Evolutionary conservation across 2,797 vertebrate species (phyloP).

Genomic region (Epinephelus malabaricus): DNA sequence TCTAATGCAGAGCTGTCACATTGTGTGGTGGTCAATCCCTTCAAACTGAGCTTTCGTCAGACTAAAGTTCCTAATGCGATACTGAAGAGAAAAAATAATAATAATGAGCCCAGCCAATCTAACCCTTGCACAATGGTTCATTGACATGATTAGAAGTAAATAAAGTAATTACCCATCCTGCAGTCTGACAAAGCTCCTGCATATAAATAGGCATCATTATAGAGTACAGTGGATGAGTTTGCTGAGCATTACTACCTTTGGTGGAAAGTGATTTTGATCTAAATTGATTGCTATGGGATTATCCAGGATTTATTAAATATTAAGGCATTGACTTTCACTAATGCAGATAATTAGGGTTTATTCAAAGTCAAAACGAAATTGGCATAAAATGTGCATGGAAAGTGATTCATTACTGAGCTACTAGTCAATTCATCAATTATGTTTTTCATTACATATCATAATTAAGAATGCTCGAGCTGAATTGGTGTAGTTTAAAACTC

Average conservation of each 20-base stretch:
- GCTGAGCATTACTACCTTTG: constrained; percentile 87
- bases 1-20: constrained; percentile 47
- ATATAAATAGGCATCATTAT: constrained; percentile 88
- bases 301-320: constrained; percentile 93
- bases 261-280: constrained; percentile 89
- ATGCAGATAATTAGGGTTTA: constrained; percentile 93
- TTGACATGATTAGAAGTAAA: constrained; percentile 88
- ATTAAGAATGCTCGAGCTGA: constrained; percentile 82
- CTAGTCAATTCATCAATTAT: constrained; percentile 83
- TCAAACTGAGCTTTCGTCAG: constrained; percentile 57
- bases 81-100: constrained; percentile 46
- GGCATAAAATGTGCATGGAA: constrained; percentile 85
- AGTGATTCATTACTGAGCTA: constrained; percentile 85
- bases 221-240: constrained; percentile 85
- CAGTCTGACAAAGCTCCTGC: constrained; percentile 87
- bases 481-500: constrained; percentile 79
- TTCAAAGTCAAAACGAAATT: constrained; percentile 86
- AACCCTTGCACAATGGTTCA: constrained; percentile 79
- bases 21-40: constrained; percentile 55
- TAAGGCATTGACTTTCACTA: constrained; percentile 92
- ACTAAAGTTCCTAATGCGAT: constrained; percentile 61
- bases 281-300: constrained; percentile 96
- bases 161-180: constrained; percentile 90
- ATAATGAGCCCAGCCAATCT: constrained; percentile 71
- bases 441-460: constrained; percentile 83